Base-by-base conservation (phyloP, 1,140 invertebrate genomes). In the Zaprionus kolodkinae region DNA sequence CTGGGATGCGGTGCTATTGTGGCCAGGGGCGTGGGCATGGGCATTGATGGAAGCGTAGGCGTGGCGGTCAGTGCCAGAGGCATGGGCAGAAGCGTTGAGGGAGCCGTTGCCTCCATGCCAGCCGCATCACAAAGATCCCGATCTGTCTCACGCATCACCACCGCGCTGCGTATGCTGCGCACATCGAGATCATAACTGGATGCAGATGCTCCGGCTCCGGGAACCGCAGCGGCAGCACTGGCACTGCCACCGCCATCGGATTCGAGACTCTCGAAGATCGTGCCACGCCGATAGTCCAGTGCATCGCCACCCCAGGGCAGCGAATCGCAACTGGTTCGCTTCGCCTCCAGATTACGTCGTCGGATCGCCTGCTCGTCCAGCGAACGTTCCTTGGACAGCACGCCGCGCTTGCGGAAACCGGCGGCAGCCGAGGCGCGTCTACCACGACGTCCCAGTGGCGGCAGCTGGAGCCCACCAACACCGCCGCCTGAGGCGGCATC, bases 311-410 rank as follows among this genome's bases (percentile, higher is more conserved):
- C 88, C 91, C 91, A 92, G 2, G 91, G 91, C 69, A 92, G 62
- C 43, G 91, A 92, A 50, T 92, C 91, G 65, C 91, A 92, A 67
- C 91, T 92, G 82, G 91, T 92, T 57, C 91, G 91, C 57, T 92
- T 92, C 45, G 90, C 90, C 80, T 92, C 91, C 52, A 92, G 65
- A 21, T 86, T 92, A 56, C 91, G 87, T 56, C 91, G 82, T 36
- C 91, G 77, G 64, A 91, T 91, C 62, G 90, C 90, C 77, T 92
- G 91, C 79, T 92, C 91, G 76, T 92, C 91, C 21, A 92, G 78
- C 25, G 91, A 92, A 61, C 91, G 86, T 56, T 92, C 91, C 78
- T 92, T 92, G 72, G 87, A 79, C 64, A 92, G 79, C 61, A 92
- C 81, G 74, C 87, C 91, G 67, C 91, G 91, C 77, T 91, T 92